Base-by-base conservation (phyloP, 2,888 invertebrate genomes). In the Antheraea assamensis region DNA sequence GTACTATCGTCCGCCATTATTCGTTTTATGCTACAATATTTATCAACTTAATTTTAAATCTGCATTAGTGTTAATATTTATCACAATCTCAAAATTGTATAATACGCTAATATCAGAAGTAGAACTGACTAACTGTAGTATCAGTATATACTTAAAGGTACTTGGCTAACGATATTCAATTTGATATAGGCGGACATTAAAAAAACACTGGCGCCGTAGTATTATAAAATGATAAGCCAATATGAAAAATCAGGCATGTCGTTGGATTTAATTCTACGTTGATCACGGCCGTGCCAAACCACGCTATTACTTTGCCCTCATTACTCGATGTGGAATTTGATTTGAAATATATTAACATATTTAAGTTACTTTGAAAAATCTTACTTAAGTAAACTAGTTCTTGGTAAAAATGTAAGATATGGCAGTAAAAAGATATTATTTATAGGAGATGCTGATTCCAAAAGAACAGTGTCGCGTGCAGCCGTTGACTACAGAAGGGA, bases 401-500 rank as follows among this genome's bases (percentile, higher is more conserved):
- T 55, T 15, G 17, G 3, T 61, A 17, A 24, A 30, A 13, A 17
- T 17, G 1, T 15, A 64, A 30, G 17, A 64, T 1, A 64, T 58
- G 7, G 3, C 4, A 30, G 15, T 21, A 64, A 64, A 17, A 13
- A 30, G 17, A 17, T 30, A 4, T 64, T 30, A 64, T 82, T 79
- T 78, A 76, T 87, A 94, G 94, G 94, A 94, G 82, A 94, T 94
- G 93, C 86, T 94, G 85, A 93, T 94, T 79, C 86, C 94, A 3
- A 93, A 92, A 75, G 94, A 94, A 82, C 94, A 93, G 71, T 94
- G 94, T 77, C 90, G 94, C 2, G 91, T 94, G 72, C 94, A 94
- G 73, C 96, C 96, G 0, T 85, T 95, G 73, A 95, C 95, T 74
- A 86, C 93, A 31, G 95, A 96, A 89, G 90, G 93, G 2, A 89